Base-by-base conservation (phyloP, 2,888 invertebrate species). In the Pasiphila rectangulata region DNA sequence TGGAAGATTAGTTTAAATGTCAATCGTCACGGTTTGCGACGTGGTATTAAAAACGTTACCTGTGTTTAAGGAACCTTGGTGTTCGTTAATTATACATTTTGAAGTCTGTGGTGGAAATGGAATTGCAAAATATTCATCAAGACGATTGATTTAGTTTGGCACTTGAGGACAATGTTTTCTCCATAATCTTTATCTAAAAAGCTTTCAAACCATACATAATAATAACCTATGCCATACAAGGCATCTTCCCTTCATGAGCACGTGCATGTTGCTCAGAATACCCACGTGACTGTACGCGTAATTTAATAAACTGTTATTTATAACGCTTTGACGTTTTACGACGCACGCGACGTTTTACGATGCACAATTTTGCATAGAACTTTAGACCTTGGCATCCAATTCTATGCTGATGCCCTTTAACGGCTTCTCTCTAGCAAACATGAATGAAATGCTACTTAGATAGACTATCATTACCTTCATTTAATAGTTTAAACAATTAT, bases 291-390 rank as follows among this genome's bases (percentile, higher is more conserved):
- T 45, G 34, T 47, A 40, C 45, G 37, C 30, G 21, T 52, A 48
- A 52, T 52, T 52, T 45, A 35, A 39, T 52, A 48, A 52, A 52
- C 52, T 13, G 45, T 51, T 51, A 46, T 51, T 51, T 51, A 51
- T 36, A 39, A 46, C 43, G 35, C 16, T 43, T 30, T 17, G 34
- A 39, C 23, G 38, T 51, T 51, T n/a, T 51, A 46, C 32, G 46
- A 46, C 38, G 27, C 41, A 29, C 37, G 41, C 41, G n/a, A 49
- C 12, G 30, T 32, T 45, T 44, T 37, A 45, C 19, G 30, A 27
- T 50, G 32, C 36, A 45, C 45, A 45, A 50, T 37, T 49, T 38
- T 37, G 45, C 45, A 44, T 20, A 49, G 35, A 40, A 29, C 30
- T 44, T 43, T 29, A 38, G 9, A 38, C 39, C 42, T 48, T 48